A percentile compares a stretch with the other conserved stretches of the same genome.
These are phyloP conservation scores for Hetaerina americana DNA, from an alignment of 1,140 invertebrate species.

Conservation along the genomic window DNA sequence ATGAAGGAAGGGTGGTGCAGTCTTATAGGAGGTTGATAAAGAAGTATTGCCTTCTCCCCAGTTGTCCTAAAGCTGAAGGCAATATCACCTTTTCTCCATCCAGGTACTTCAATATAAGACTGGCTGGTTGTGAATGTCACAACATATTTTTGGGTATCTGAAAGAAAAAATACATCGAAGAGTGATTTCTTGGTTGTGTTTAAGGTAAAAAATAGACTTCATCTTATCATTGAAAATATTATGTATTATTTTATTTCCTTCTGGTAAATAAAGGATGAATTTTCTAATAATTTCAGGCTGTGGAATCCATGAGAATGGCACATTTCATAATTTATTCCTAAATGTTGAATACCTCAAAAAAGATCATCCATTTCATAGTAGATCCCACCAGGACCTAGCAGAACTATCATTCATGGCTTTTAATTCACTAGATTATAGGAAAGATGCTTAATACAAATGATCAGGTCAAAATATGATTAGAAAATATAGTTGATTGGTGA, in stretches of 20 bases:
- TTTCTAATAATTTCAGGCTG: no score
- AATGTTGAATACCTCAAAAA: no score
- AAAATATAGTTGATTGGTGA: no score
- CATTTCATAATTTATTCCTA: no score
- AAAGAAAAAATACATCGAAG: constrained; percentile 18
- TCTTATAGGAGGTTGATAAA: constrained; percentile 79
- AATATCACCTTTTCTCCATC: constrained; percentile 82
- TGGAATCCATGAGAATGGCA: no score
- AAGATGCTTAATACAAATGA: no score
- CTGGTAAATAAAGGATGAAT: no score
- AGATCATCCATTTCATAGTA: no score
- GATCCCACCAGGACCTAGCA: no score
- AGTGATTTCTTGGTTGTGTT: background rate
- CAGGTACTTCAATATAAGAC: constrained; percentile 81
- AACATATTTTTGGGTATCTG: constrained; percentile 82
- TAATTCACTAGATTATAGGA: no score
- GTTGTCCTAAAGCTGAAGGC: constrained; percentile 87
- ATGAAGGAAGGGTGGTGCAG: constrained; percentile 82
- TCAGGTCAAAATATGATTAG: no score
- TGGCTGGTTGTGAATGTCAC: constrained; percentile 86
- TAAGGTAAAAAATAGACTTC: constrained; percentile 4
- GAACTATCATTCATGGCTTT: no score
- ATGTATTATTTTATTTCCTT: background rate
- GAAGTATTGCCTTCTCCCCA: constrained; percentile 70
- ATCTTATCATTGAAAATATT: constrained; percentile 3